These are phyloP conservation scores for Leucozona laternaria DNA, from an alignment of 2,888 invertebrate species.

Conservation along the genomic window DNA sequence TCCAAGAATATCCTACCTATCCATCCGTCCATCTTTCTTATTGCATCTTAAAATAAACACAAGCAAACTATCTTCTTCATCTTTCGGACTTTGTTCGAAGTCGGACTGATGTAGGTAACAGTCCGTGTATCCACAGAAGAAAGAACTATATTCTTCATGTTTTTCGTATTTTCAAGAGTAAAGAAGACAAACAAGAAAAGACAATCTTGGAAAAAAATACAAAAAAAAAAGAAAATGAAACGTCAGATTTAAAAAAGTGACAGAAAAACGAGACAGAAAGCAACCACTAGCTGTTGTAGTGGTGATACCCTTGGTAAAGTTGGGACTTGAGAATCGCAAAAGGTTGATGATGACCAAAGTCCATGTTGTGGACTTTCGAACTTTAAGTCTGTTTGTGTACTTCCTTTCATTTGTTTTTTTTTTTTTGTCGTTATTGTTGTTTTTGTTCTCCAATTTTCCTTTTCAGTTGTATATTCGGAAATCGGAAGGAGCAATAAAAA, in stretches of 20 bases:
- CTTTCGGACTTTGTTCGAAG: slow-evolving; percentile 4
- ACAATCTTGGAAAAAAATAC: background rate
- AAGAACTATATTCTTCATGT: slow-evolving; percentile 2
- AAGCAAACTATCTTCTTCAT: slow-evolving; percentile 33
- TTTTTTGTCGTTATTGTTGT: background rate
- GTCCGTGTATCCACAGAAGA: too few relatives aligned
- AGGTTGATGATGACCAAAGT: slow-evolving; percentile 52
- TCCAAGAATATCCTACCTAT: slow-evolving; percentile 62
- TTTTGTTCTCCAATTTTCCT: background rate
- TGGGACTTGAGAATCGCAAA: background rate
- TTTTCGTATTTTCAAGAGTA: background rate
- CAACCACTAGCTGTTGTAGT: slow-evolving; percentile 15
- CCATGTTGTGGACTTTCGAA: slow-evolving; percentile 47
- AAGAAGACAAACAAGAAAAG: slow-evolving; percentile 6
- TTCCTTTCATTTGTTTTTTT: slow-evolving; percentile 19
- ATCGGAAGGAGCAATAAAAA: slow-evolving; percentile 51
- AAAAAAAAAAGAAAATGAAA: slow-evolving; percentile 15
- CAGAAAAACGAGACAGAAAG: slow-evolving; percentile 31
- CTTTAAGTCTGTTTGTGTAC: slow-evolving; percentile 19
- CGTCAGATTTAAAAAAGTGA: slow-evolving; percentile 14
- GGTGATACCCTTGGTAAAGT: slow-evolving; percentile 8
- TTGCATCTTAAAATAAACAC: slow-evolving; percentile 67
- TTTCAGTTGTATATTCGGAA: slow-evolving; percentile 50
- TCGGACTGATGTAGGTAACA: background rate
- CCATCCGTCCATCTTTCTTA: slow-evolving; percentile 48